Conservation (phyloP, 2,888 invertebrate genomes). For the Spialia ferax region DNA sequence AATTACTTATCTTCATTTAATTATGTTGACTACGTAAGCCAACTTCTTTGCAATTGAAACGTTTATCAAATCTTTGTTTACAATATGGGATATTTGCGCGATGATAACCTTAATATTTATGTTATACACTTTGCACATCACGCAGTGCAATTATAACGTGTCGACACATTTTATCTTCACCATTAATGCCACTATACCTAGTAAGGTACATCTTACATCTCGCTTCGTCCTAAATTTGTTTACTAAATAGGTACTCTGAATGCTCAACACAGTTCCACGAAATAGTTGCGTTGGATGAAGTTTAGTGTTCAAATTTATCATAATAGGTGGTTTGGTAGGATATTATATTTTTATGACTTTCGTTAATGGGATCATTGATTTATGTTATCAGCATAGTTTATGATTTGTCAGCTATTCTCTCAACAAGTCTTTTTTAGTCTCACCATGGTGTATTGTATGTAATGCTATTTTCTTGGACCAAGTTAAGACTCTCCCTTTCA, state of each 20-base stretch:
- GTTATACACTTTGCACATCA: not conserved
- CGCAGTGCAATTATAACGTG: not conserved
- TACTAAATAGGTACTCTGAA: conserved; percentile 23
- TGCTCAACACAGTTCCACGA: conserved; percentile 11
- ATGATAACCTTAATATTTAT: conserved; percentile 19
- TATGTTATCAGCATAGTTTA: not conserved
- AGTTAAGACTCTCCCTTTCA: no score
- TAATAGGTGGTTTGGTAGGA: not conserved
- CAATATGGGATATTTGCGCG: not conserved
- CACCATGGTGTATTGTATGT: no score
- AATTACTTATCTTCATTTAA: no score
- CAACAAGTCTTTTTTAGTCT: no score
- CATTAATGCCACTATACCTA: not conserved
- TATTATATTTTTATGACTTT: conserved; percentile 9
- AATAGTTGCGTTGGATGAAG: not conserved
- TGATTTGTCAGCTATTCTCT: not conserved
- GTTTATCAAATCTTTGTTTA: not conserved
- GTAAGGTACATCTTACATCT: not conserved
- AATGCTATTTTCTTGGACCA: no score
- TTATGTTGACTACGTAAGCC: no score
- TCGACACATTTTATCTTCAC: conserved; percentile 28
- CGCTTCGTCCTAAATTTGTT: conserved; percentile 27
- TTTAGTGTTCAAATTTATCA: not conserved
- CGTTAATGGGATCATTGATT: not conserved
- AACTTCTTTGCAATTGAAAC: not conserved